Evolutionary conservation across 2,797 vertebrate species (phyloP).

Genomic region (Ptychobarbus kaznakovi): DNA sequence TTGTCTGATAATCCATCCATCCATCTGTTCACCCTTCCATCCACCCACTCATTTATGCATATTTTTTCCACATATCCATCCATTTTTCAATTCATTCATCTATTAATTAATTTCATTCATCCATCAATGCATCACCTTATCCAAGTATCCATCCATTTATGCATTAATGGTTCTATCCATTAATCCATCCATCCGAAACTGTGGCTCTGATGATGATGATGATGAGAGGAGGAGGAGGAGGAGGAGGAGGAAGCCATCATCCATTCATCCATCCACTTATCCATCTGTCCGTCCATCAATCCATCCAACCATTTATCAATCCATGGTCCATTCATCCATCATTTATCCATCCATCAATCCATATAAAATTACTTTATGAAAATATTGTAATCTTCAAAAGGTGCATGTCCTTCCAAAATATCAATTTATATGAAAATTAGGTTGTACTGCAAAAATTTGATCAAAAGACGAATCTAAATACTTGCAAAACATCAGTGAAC

Average conservation of each 20-base stretch:
- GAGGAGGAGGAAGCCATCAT: too few relatives aligned
- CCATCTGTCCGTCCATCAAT: neutral
- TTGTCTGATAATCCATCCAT: too few relatives aligned
- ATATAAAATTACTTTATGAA: neutral
- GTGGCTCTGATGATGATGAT: too few relatives aligned
- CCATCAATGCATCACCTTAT: neutral
- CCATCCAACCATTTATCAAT: neutral
- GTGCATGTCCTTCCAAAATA: neutral
- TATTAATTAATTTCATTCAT: neutral
- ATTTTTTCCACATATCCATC: neutral
- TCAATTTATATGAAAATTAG: neutral
- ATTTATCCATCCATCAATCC: neutral
- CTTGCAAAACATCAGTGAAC: slow-evolving; percentile 20
- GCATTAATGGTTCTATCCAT: neutral
- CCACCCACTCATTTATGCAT: neutral
- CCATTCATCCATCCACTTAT: neutral
- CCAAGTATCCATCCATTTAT: neutral
- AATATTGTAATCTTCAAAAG: neutral
- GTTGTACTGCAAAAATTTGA: neutral
- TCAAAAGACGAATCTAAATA: slow-evolving; percentile 6
- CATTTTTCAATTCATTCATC: neutral
- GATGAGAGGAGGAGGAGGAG: too few relatives aligned
- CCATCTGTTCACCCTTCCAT: neutral
- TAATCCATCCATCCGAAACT: too few relatives aligned
- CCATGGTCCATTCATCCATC: neutral